These are phyloP conservation scores for Belonocnema kinseyi DNA, from an alignment of 1,140 invertebrate species.

Conservation along the genomic window DNA sequence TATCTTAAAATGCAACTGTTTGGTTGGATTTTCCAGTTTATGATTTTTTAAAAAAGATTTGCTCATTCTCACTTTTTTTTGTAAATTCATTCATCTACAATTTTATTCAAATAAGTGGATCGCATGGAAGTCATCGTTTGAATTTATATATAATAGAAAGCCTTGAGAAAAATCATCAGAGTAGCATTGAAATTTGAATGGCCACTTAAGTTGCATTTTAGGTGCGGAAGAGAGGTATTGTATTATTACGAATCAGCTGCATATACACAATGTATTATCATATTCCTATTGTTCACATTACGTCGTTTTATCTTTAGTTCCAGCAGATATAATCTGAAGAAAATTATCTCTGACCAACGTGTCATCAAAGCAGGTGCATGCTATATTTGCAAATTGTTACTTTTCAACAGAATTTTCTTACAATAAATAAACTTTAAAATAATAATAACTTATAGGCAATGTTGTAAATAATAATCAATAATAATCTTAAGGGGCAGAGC, in stretches of 20 bases:
- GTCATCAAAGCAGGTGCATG: too few relatives aligned
- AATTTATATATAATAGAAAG: background rate
- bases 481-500: too few relatives aligned
- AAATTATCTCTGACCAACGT: background rate
- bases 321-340: background rate
- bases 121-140: background rate
- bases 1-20: too few relatives aligned
- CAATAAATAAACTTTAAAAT: too few relatives aligned
- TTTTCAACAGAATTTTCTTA: too few relatives aligned
- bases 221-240: conserved; percentile 25
- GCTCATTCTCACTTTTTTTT: background rate
- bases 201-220: conserved; percentile 28
- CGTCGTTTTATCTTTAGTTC: conserved; percentile 12
- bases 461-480: too few relatives aligned
- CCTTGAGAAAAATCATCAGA: conserved; percentile 11
- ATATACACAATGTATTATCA: background rate
- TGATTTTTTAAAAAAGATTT: too few relatives aligned
- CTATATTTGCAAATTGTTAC: too few relatives aligned
- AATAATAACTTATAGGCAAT: too few relatives aligned
- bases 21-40: too few relatives aligned
- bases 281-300: background rate
- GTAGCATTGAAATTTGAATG: conserved; percentile 3
- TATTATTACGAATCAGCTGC: conserved; percentile 26
- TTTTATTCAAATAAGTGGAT: background rate
- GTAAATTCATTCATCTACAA: background rate